Evolutionary conservation across 92 coral and sea anemone genomes (phyloP).

Genomic region (Siderastrea siderea): DNA sequence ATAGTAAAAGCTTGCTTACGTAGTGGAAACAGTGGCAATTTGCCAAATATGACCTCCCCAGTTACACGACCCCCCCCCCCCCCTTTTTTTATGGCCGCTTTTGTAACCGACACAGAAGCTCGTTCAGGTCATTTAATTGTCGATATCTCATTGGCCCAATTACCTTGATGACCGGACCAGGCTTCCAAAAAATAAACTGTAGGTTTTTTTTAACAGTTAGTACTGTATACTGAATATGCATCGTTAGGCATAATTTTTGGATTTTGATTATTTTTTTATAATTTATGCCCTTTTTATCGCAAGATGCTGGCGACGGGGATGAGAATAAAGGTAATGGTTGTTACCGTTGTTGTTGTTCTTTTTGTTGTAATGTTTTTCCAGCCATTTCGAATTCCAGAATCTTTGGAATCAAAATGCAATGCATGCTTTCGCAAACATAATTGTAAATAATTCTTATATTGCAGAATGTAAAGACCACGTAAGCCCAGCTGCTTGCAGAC

Average conservation of each 20-base stretch:
- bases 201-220: neutral
- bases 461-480: neutral
- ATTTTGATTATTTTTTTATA: no score
- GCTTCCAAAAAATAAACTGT: no score
- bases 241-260: neutral
- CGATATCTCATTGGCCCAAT: no score
- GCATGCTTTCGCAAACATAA: neutral
- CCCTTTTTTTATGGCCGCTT: no score
- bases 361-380: neutral
- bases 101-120: no score
- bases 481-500: neutral
- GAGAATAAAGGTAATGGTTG: neutral
- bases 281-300: neutral
- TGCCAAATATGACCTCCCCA: no score
- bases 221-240: no score
- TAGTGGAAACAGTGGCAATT: no score
- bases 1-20: no score
- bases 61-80: no score
- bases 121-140: no score
- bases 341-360: neutral
- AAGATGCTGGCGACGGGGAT: conserved; percentile 1
- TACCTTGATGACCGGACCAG: no score
- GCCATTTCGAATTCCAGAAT: neutral
- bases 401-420: neutral
- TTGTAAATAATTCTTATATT: neutral